Evolutionary conservation across 1,140 invertebrate species (phyloP).

Genomic region (Acyrthosiphon pisum): DNA sequence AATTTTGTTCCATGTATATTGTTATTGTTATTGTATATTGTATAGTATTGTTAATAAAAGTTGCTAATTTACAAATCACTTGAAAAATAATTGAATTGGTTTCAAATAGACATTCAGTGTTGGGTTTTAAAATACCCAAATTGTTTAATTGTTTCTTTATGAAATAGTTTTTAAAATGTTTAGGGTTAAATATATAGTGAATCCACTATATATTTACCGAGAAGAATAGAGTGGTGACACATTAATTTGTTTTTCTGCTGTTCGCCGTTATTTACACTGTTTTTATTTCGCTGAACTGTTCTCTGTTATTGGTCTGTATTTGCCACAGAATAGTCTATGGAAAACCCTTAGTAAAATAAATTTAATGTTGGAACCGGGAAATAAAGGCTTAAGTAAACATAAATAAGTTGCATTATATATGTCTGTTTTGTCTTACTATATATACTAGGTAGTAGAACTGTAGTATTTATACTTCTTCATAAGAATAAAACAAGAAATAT

Average conservation of each 20-base stretch:
- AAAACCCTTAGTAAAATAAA: background rate
- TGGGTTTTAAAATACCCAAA: background rate
- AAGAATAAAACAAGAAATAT: background rate
- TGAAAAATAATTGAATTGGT: background rate
- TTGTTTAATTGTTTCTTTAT: background rate
- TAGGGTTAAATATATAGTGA: background rate
- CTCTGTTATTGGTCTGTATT: background rate
- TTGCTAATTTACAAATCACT: too few species aligned
- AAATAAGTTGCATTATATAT: background rate
- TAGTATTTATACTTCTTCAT: background rate
- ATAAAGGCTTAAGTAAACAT: background rate
- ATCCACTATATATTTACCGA: background rate
- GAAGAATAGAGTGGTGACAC: background rate
- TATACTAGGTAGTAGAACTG: background rate
- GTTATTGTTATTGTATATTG: too few species aligned
- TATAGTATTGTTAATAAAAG: too few species aligned
- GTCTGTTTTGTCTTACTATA: background rate
- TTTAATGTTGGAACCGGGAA: background rate
- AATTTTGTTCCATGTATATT: too few species aligned
- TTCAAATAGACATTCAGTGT: background rate
- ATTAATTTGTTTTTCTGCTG: conserved; percentile 8
- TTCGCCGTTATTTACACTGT: background rate
- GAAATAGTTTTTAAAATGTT: background rate
- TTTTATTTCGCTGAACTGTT: background rate
- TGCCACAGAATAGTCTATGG: background rate